A percentile compares a stretch with the other conserved stretches of the same genome.
Evolutionary conservation across 1,140 invertebrate genomes (phyloP).

Genomic region (Tetragonula clypearis): DNA sequence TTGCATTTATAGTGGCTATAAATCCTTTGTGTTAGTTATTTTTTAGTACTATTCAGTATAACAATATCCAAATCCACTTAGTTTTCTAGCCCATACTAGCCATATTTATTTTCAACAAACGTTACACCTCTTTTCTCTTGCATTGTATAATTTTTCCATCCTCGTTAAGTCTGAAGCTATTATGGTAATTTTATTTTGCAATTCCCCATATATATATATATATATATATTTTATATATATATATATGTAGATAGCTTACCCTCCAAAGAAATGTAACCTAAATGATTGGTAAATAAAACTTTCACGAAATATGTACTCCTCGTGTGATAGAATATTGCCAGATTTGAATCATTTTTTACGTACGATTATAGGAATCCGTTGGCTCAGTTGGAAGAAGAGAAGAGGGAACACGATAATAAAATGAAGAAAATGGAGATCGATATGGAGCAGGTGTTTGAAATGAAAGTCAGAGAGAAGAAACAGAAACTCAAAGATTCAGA

Average conservation of each 20-base stretch:
- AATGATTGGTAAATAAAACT: not conserved
- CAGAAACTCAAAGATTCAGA: conserved; percentile 97
- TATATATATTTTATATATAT: conserved; percentile 24
- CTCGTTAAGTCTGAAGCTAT: not conserved
- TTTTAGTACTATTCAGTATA: conserved; percentile 2
- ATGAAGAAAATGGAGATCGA: conserved; percentile 98
- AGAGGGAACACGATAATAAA: conserved; percentile 96
- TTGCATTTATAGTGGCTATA: conserved; percentile 25
- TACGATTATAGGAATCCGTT: conserved; percentile 93
- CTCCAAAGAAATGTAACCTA: not conserved
- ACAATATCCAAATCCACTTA: conserved; percentile 7
- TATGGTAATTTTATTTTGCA: conserved; percentile 12
- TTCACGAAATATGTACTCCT: not conserved
- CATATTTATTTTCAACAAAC: not conserved
- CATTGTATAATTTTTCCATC: not conserved
- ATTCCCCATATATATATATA: conserved; percentile 11
- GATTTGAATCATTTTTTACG: conserved; percentile 50
- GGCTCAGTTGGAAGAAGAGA: conserved; percentile 98
- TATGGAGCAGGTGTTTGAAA: conserved; percentile 96
- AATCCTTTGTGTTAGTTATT: not conserved
- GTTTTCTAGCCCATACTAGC: conserved; percentile 17
- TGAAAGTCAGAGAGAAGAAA: conserved; percentile 94
- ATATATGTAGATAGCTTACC: conserved; percentile 31
- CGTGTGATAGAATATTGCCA: not conserved
- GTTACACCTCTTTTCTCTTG: not conserved